Percentiles rank a stretch among this genome's conserved stretches.
Evolutionary conservation across 2,797 vertebrate genomes (phyloP).

Genomic region (Merluccius polli): DNA sequence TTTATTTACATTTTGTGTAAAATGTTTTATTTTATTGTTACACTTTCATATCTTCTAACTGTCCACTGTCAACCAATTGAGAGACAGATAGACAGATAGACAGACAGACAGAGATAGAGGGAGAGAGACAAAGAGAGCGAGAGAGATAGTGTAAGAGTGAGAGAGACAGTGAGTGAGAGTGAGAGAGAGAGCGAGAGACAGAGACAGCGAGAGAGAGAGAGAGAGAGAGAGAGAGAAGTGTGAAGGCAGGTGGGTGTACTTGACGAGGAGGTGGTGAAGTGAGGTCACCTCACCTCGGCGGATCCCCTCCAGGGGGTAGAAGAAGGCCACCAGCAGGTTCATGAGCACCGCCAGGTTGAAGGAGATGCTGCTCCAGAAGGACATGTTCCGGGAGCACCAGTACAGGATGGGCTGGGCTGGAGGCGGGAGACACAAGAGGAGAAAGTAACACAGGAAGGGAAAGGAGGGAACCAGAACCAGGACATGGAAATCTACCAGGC

Average conservation of each 20-base stretch:
- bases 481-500: background rate
- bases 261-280: conserved; percentile 1
- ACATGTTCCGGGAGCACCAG: conserved; percentile 99
- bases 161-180: background rate
- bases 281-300: conserved; percentile 80
- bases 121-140: background rate
- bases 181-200: background rate
- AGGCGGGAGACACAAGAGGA: conserved; percentile 18
- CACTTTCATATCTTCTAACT: no score
- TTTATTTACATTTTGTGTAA: no score
- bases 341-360: conserved; percentile 98
- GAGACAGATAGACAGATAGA: background rate
- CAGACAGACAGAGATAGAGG: background rate
- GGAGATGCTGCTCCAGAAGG: conserved; percentile 98
- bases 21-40: no score
- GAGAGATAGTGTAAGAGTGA: background rate
- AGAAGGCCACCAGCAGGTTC: conserved; percentile 97
- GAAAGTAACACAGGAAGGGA: background rate
- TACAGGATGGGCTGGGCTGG: conserved; percentile 94
- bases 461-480: background rate
- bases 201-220: background rate
- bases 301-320: conserved; percentile 92
- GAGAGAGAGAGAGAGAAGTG: background rate
- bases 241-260: background rate
- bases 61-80: background rate